Conservation (phyloP, 1,140 invertebrate genomes). For the Macrobrachium rosenbergii region DNA sequence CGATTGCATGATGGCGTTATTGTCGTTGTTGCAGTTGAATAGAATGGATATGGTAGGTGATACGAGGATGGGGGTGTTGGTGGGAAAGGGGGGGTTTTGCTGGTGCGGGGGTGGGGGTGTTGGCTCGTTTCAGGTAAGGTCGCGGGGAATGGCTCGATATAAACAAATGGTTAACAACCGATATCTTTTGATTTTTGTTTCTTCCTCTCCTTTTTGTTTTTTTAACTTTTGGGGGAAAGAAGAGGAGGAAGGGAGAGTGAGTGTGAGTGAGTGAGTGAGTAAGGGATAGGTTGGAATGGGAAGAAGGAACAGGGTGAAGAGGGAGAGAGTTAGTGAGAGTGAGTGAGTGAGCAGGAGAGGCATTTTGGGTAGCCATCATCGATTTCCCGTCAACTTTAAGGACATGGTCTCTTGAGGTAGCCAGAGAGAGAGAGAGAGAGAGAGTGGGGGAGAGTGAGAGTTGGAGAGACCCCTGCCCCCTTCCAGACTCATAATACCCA, state of each 20-base stretch:
- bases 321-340: background rate
- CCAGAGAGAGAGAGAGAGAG: slow-evolving; percentile 4
- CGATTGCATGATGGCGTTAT: no score
- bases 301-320: background rate
- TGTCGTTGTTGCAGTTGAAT: background rate
- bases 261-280: background rate
- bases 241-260: background rate
- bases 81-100: background rate
- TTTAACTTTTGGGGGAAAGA: background rate
- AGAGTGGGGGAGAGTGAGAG: background rate
- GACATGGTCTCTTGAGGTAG: background rate
- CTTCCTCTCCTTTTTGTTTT: no score
- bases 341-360: background rate
- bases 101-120: background rate
- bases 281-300: background rate
- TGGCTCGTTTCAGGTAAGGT: background rate
- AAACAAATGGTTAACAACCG: background rate
- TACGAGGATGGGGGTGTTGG: background rate
- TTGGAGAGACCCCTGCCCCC: background rate
- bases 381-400: no score
- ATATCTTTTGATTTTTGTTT: background rate
- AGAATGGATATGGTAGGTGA: background rate
- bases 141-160: background rate
- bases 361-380: background rate
- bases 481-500: no score